Percentiles rank a stretch among this genome's conserved stretches.
Conservation (phyloP, 2,888 invertebrate genomes). For the Synergus laeviventris region DNA sequence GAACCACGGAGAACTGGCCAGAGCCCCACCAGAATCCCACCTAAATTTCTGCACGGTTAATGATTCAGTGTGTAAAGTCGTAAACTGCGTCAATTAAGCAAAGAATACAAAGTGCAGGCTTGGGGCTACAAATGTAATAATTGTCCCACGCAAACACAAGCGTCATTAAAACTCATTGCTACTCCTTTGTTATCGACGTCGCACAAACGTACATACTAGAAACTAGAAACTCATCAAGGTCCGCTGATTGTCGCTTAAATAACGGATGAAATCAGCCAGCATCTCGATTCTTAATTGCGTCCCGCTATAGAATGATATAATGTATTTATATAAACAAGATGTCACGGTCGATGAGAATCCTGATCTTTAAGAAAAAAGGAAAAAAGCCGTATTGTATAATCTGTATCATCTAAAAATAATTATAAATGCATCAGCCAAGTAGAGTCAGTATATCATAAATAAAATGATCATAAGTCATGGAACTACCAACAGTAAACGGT, state of each 20-base stretch:
- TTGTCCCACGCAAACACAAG: slow-evolving; percentile 13
- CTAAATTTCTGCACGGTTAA: too few relatives aligned
- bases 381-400: not conserved
- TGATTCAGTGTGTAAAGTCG: slow-evolving; percentile 12
- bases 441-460: not conserved
- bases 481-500: too few relatives aligned
- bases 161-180: slow-evolving; percentile 21
- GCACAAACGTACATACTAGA: slow-evolving; percentile 16
- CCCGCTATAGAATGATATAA: slow-evolving; percentile 30
- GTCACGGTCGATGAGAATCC: slow-evolving; percentile 33
- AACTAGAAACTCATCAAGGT: slow-evolving; percentile 36
- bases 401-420: not conserved
- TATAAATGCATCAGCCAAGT: not conserved
- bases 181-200: slow-evolving; percentile 12
- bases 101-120: slow-evolving; percentile 1
- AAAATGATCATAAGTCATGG: not conserved
- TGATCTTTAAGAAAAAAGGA: not conserved
- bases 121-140: slow-evolving; percentile 12
- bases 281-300: slow-evolving; percentile 20
- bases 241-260: not conserved
- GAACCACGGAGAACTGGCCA: too few relatives aligned
- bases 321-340: slow-evolving; percentile 5
- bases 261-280: slow-evolving; percentile 30
- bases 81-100: not conserved
- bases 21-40: too few relatives aligned